Evolutionary conservation across 2,888 invertebrate species (phyloP).

Genomic region (Conchocele bisecta): DNA sequence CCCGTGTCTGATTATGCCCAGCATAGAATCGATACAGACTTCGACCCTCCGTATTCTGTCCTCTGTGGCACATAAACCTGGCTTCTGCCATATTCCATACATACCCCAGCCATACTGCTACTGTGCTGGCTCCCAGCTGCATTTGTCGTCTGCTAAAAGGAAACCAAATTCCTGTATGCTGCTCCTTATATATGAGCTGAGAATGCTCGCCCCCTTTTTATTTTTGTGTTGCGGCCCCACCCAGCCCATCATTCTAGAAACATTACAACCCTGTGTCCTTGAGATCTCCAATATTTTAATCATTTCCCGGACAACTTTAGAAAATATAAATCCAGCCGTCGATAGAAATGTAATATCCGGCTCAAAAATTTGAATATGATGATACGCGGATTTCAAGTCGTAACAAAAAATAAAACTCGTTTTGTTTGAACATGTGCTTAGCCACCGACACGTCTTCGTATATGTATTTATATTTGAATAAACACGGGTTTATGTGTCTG

Average conservation of each 20-base stretch:
- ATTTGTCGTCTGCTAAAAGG: slow-evolving; percentile 7
- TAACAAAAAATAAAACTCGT: slow-evolving; percentile 32
- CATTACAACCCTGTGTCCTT: slow-evolving; percentile 28
- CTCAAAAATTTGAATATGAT: slow-evolving; percentile 35
- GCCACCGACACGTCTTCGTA: slow-evolving; percentile 35
- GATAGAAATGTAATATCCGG: slow-evolving; percentile 23
- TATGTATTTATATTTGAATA: slow-evolving; percentile 25
- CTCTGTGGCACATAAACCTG: slow-evolving; percentile 7
- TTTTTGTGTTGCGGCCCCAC: neutral
- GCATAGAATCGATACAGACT: neutral
- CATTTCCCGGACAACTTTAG: slow-evolving; percentile 32
- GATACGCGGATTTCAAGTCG: slow-evolving; percentile 41
- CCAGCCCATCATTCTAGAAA: slow-evolving; percentile 50
- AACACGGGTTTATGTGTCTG: slow-evolving; percentile 12
- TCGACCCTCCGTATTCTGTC: slow-evolving; percentile 9
- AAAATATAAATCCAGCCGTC: slow-evolving; percentile 46
- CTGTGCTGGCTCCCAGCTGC: slow-evolving; percentile 15
- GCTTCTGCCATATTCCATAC: neutral
- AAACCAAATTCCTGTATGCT: neutral
- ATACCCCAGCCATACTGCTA: slow-evolving; percentile 24
- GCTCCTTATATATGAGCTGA: neutral
- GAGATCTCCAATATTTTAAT: slow-evolving; percentile 30
- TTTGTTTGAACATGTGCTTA: slow-evolving; percentile 7
- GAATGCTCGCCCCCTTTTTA: neutral
- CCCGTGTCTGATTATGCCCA: neutral